Evolutionary conservation across 37 sponge, comb jelly and placozoan species (phyloP), one percentile per base, ranked within the genome.

Genomic region (Amphimedon queenslandica): DNA sequence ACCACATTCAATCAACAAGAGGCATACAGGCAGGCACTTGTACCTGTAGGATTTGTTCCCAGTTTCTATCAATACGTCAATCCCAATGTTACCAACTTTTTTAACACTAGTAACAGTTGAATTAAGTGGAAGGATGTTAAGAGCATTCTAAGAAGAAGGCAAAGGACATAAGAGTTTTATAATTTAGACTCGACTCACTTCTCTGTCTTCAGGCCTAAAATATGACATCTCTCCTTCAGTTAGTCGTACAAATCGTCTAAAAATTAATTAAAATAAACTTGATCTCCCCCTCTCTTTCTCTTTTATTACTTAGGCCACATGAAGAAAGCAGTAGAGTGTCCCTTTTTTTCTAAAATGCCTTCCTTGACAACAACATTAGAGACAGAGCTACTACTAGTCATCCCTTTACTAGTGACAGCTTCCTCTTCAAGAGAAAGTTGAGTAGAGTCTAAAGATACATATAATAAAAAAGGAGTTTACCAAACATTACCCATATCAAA

Each of bases 341-440:
- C 93, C 51, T 77, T 87, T 78, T 92, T 92, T 74, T 92, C 93
- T 39, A 92, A 69, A 27, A 84, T 31, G 28, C 90, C 93, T 40
- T 88, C 84, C 38, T 92, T 92, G 16, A 92, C 63, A 27, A 78
- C 70, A n/a, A n/a, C n/a, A n/a, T n/a, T n/a, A n/a, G n/a, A n/a
- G n/a, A n/a, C n/a, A n/a, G n/a, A n/a, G n/a, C n/a, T n/a, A n/a
- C n/a, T n/a, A n/a, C n/a, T n/a, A n/a, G n/a, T n/a, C n/a, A n/a
- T n/a, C n/a, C n/a, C n/a, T n/a, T n/a, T n/a, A n/a, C n/a, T n/a
- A n/a, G n/a, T n/a, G n/a, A n/a, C n/a, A n/a, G n/a, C n/a, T n/a
- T n/a, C n/a, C n/a, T n/a, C n/a, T n/a, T n/a, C n/a, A n/a, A n/a
- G n/a, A n/a, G n/a, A n/a, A n/a, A n/a, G n/a, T n/a, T n/a, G n/a